Evolutionary conservation across 92 coral and sea anemone genomes (phyloP).

Genomic region (Blastomussa wellsi): DNA sequence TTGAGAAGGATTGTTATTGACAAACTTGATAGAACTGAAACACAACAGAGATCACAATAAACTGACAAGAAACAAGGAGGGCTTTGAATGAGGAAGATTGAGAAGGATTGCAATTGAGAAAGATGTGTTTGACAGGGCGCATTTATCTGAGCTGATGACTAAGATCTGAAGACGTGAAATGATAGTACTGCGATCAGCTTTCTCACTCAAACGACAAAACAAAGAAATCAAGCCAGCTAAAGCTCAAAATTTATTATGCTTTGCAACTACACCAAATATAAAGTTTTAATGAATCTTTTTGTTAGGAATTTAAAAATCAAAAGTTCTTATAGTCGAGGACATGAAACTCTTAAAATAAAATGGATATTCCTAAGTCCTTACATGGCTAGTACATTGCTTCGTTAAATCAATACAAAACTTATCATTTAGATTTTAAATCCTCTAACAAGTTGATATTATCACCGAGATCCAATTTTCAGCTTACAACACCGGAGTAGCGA

Average conservation of each 20-base stretch:
- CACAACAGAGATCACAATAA: too few species aligned
- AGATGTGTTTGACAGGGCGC: too few species aligned
- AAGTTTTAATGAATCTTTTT: background rate
- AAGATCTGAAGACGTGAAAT: background rate
- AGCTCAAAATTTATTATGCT: constrained; percentile 1
- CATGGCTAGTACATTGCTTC: background rate
- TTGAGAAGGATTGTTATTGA: too few species aligned
- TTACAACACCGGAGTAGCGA: background rate
- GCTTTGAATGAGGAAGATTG: too few species aligned
- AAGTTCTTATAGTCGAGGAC: background rate
- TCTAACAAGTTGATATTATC: background rate
- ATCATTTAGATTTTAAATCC: background rate
- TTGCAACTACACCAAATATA: constrained; percentile 2
- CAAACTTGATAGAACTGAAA: too few species aligned
- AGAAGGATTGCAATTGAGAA: too few species aligned
- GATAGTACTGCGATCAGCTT: background rate
- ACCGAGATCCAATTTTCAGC: background rate
- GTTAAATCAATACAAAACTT: background rate
- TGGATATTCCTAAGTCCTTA: too few species aligned
- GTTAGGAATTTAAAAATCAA: background rate
- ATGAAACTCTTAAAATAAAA: background rate
- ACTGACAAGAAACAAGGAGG: too few species aligned
- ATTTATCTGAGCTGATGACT: too few species aligned
- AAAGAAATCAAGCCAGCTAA: background rate
- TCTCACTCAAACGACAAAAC: background rate